A percentile compares a stretch with the other conserved stretches of the same genome.
Evolutionary conservation across 2,113 vertebrate genomes (phyloP).

Genomic region (Elephantulus edwardii): DNA sequence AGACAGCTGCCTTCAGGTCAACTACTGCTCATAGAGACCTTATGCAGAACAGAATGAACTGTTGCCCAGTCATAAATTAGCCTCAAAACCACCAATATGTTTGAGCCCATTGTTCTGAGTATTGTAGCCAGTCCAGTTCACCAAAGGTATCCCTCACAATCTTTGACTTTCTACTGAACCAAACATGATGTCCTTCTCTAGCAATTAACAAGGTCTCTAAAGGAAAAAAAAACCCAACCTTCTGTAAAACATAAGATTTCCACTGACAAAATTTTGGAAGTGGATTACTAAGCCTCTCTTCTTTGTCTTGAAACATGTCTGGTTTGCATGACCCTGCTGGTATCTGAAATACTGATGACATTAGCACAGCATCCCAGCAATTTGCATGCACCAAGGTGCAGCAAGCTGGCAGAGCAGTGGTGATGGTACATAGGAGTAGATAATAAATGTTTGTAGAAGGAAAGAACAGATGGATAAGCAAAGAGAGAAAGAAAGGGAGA

Average conservation of each 20-base stretch:
- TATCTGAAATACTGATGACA: not conserved
- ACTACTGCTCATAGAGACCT: not conserved
- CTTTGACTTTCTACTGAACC: not conserved
- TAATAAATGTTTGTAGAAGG: not conserved
- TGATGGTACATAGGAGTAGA: not conserved
- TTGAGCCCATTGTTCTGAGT: not conserved
- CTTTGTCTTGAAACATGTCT: too few species aligned
- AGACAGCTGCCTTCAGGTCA: not conserved
- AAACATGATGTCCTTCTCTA: not conserved
- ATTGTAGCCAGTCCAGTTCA: not conserved
- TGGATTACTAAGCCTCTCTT: not conserved
- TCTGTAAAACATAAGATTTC: not conserved
- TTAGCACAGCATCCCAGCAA: not conserved
- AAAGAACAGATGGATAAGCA: too few species aligned
- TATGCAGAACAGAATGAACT: not conserved
- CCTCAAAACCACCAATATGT: not conserved
- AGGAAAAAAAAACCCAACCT: not conserved
- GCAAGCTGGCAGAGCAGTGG: not conserved
- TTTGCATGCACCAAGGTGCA: not conserved
- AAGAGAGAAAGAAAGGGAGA: not conserved
- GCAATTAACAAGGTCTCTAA: not conserved
- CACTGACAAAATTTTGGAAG: not conserved
- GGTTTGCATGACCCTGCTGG: too few species aligned
- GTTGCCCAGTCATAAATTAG: not conserved
- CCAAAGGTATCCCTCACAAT: not conserved